These are phyloP conservation scores for Paradoxurus hermaphroditus DNA, from an alignment of 2,113 vertebrate species.

Conservation along the genomic window DNA sequence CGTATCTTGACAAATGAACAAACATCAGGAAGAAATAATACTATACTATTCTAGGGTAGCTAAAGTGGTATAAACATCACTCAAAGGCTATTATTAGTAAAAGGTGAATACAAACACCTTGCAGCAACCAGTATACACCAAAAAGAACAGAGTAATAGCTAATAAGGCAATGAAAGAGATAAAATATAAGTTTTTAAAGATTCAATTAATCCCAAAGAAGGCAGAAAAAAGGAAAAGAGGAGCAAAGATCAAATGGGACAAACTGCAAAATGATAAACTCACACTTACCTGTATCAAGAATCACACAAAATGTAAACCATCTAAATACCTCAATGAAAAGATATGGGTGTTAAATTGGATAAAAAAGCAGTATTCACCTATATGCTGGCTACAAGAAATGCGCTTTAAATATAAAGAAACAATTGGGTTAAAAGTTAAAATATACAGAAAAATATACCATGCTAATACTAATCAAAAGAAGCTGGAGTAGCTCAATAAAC, in stretches of 20 bases:
- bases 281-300: background rate
- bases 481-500: background rate
- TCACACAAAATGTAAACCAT: background rate
- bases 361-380: background rate
- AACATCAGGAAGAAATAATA: background rate
- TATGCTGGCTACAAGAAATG: background rate
- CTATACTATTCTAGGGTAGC: background rate
- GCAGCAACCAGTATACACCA: background rate
- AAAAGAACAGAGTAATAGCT: background rate
- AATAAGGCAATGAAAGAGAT: background rate
- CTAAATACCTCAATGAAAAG: background rate
- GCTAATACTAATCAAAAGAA: background rate
- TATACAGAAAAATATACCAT: background rate
- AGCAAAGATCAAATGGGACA: background rate
- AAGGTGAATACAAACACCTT: background rate
- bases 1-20: background rate
- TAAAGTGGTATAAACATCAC: background rate
- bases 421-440: background rate
- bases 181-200: background rate
- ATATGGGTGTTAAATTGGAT: background rate
- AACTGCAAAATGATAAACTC: slow-evolving; percentile 19
- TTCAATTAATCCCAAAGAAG: background rate
- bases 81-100: background rate
- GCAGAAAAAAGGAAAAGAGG: background rate
- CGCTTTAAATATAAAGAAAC: slow-evolving; percentile 13